phyloP scores from a whole-genome alignment of 2,888 invertebrate species.

The Hirudinaria manillensis region DNA sequence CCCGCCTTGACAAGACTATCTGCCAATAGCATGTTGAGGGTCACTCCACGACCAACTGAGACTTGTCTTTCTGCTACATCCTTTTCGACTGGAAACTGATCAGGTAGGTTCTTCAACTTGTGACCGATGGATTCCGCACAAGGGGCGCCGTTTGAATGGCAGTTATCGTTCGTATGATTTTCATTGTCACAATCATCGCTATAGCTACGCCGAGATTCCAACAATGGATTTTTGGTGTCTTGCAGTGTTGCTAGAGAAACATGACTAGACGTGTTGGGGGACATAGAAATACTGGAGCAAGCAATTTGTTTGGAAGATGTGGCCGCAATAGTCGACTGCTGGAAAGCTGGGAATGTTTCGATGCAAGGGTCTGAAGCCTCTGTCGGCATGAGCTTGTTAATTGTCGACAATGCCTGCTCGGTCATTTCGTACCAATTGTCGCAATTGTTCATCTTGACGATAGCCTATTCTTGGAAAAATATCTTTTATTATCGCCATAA shows the following conservation, averaged over 20 bases:
- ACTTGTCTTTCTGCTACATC: not conserved
- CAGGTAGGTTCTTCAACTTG: not conserved
- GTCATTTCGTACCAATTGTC: slow-evolving; percentile 29
- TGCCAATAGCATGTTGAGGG: slow-evolving; percentile 75
- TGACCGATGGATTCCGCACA: not conserved
- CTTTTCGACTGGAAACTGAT: not conserved
- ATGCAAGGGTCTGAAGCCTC: not conserved
- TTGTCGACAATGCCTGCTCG: slow-evolving; percentile 9
- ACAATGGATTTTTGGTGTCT: not conserved
- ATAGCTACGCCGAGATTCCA: no score
- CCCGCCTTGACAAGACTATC: slow-evolving; percentile 79
- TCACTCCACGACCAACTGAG: slow-evolving; percentile 60
- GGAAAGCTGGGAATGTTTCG: not conserved
- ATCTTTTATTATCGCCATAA: slow-evolving; percentile 5
- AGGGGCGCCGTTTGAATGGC: not conserved
- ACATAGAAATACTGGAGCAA: not conserved
- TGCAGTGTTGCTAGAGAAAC: not conserved
- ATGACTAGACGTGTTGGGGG: not conserved
- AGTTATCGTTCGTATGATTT: no score
- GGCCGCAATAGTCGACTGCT: not conserved
- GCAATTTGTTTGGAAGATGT: not conserved
- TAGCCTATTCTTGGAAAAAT: not conserved
- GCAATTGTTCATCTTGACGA: slow-evolving; percentile 1
- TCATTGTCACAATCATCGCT: no score
- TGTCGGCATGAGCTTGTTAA: slow-evolving; percentile 5